These are phyloP conservation scores for Selene dorsalis DNA, from an alignment of 2,797 vertebrate genomes.

Conservation along the genomic window DNA sequence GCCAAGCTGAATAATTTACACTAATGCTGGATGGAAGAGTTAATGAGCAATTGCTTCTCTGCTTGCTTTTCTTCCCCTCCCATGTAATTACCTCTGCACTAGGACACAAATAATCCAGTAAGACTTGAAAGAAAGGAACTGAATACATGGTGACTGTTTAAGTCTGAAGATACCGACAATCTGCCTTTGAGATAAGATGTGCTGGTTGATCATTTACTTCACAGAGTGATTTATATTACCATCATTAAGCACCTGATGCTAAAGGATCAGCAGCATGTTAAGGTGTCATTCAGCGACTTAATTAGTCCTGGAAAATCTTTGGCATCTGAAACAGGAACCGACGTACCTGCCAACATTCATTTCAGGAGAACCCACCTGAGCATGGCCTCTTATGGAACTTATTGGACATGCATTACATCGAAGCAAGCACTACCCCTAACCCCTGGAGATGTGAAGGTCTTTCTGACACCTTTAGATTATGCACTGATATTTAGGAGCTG, in stretches of 20 bases:
- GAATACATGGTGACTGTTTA: background rate
- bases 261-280: background rate
- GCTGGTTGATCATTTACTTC: background rate
- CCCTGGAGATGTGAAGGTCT: background rate
- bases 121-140: background rate
- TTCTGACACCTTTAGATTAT: background rate
- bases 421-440: too few species aligned
- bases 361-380: background rate
- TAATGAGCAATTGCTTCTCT: conserved; percentile 10
- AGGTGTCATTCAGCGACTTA: background rate
- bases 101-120: background rate
- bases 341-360: background rate
- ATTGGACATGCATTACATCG: too few species aligned
- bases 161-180: background rate
- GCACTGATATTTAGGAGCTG: background rate
- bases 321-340: background rate
- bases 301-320: background rate
- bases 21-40: background rate
- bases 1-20: conserved; percentile 1
- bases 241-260: background rate
- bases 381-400: background rate
- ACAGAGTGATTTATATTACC: background rate
- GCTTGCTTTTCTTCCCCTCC: conserved; percentile 11
- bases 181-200: too few species aligned
- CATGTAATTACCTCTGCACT: conserved; percentile 25